phyloP scores from a whole-genome alignment of 2,113 vertebrate genomes.

The Balaenoptera acutorostrata region DNA sequence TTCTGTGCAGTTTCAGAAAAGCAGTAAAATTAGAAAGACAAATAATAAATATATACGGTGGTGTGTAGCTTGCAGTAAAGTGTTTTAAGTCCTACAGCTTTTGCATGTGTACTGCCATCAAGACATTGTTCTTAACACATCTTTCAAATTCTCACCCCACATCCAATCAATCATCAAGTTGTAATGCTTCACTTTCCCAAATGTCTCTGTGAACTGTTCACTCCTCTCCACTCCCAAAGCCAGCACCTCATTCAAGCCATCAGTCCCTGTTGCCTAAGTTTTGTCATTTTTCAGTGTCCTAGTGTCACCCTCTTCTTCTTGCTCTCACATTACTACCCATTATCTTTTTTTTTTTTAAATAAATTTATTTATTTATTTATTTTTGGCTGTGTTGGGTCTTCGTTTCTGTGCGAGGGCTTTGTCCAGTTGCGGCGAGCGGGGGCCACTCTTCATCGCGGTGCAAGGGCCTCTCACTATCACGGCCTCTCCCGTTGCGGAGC shows the following conservation, averaged over 20 bases:
- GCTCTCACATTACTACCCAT: neutral
- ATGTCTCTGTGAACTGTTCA: neutral
- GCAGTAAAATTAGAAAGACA: neutral
- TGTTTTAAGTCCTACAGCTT: neutral
- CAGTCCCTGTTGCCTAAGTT: neutral
- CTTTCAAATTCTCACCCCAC: neutral
- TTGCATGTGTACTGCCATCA: neutral
- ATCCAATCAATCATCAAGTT: neutral
- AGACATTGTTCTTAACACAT: neutral
- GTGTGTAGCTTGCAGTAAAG: neutral
- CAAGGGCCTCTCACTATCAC: no score
- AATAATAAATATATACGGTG: neutral
- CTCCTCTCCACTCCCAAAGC: neutral
- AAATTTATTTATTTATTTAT: no score
- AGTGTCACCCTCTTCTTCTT: neutral
- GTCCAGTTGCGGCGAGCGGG: no score
- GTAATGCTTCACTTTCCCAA: neutral
- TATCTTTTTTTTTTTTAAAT: neutral
- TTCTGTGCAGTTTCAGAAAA: neutral
- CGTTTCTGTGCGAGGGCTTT: no score
- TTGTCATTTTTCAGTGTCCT: neutral
- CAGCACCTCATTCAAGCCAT: neutral
- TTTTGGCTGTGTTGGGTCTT: no score
- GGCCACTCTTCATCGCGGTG: no score
- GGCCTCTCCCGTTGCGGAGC: no score